Evolutionary conservation across 2,797 vertebrate species (phyloP).

Genomic region (Channa striata): DNA sequence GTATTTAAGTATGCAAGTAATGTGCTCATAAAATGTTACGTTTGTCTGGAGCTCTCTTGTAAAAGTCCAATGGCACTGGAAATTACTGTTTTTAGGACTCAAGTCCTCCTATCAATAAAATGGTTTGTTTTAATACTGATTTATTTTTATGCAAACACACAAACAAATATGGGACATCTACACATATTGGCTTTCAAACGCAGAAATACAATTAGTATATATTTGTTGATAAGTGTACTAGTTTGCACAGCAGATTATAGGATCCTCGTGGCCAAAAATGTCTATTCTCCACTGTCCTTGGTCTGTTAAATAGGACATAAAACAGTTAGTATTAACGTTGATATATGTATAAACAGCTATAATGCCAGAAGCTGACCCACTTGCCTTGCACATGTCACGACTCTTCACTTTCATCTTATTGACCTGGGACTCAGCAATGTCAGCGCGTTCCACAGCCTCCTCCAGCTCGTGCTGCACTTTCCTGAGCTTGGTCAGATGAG

Average conservation of each 20-base stretch:
- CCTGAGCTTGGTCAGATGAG: slow-evolving; percentile 85
- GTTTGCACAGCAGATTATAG: neutral
- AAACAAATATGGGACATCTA: too few species aligned
- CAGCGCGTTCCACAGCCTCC: slow-evolving; percentile 90
- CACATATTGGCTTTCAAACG: too few species aligned
- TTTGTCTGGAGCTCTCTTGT: too few species aligned
- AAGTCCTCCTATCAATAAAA: too few species aligned
- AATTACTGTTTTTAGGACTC: too few species aligned
- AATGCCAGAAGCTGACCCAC: neutral
- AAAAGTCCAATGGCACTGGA: too few species aligned
- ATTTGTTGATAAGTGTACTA: too few species aligned
- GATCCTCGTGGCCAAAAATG: neutral
- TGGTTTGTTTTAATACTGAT: too few species aligned
- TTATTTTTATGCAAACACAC: too few species aligned
- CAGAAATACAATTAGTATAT: too few species aligned
- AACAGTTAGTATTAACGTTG: neutral
- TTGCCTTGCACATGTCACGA: slow-evolving; percentile 79
- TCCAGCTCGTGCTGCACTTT: slow-evolving; percentile 91
- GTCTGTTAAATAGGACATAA: slow-evolving; percentile 29
- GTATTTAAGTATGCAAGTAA: too few species aligned
- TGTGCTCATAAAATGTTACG: too few species aligned
- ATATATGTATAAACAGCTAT: slow-evolving; percentile 14
- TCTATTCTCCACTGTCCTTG: slow-evolving; percentile 58
- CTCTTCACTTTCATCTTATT: slow-evolving; percentile 89
- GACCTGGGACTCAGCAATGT: slow-evolving; percentile 89